A percentile compares a stretch with the other conserved stretches of the same genome.
Conservation (phyloP, 1,140 invertebrate genomes). For the Notospermus geniculatus region DNA sequence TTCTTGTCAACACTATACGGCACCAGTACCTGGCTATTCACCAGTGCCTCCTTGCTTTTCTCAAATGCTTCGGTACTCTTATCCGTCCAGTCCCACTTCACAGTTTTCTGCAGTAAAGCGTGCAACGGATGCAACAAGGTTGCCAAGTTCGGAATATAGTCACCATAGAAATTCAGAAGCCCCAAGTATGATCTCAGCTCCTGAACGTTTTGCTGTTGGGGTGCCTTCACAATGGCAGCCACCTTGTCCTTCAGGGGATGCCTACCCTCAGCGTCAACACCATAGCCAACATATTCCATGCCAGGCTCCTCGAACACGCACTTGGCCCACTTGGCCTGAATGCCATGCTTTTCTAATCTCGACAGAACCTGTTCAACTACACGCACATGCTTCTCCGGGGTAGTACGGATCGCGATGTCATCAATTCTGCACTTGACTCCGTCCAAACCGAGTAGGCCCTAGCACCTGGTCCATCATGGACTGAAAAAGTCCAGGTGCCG, state of each 20-base stretch:
- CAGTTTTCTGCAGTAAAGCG: constrained; percentile 14
- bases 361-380: too few relatives aligned
- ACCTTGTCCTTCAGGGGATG: not conserved
- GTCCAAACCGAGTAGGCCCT: not conserved
- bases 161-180: constrained; percentile 19
- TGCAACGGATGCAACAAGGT: constrained; percentile 14
- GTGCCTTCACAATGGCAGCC: not conserved
- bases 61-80: constrained; percentile 14
- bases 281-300: too few relatives aligned
- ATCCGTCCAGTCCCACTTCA: constrained; percentile 17
- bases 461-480: constrained; percentile 13
- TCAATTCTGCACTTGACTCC: constrained; percentile 17
- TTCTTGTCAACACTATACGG: constrained; percentile 33
- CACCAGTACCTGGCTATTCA: constrained; percentile 26
- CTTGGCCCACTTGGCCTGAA: too few relatives aligned
- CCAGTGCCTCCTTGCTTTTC: constrained; percentile 9
- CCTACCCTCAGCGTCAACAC: not conserved
- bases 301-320: too few relatives aligned
- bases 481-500: constrained; percentile 16
- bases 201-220: not conserved
- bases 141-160: constrained; percentile 22
- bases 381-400: too few relatives aligned
- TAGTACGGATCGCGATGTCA: too few relatives aligned
- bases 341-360: too few relatives aligned
- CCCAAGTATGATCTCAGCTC: constrained; percentile 15